These are phyloP conservation scores for Oxyteleia sp. DNA, from an alignment of 2,888 invertebrate genomes.

Conservation along the genomic window DNA sequence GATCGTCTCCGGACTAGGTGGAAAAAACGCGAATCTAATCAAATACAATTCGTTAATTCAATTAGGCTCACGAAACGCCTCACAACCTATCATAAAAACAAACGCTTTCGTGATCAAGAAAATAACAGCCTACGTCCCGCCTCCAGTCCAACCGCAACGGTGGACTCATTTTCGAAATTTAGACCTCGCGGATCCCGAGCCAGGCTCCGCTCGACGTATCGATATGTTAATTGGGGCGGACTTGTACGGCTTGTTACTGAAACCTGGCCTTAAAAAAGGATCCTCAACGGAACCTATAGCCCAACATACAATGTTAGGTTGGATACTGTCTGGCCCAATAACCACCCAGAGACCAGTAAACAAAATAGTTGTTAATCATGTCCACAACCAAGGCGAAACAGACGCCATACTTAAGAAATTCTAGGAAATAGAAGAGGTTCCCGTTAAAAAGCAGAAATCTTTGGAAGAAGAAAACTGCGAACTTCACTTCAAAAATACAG, in stretches of 20 bases:
- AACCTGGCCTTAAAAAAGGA: not conserved
- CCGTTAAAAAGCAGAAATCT: too few species aligned
- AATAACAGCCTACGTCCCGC: conserved; percentile 15
- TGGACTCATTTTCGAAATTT: not conserved
- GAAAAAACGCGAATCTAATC: not conserved
- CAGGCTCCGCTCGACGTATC: not conserved
- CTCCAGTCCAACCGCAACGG: not conserved
- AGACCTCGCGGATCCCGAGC: conserved; percentile 12
- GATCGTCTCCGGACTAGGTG: not conserved
- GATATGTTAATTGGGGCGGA: conserved; percentile 23
- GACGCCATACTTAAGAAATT: too few species aligned
- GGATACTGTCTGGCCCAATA: conserved; percentile 30
- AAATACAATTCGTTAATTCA: not conserved
- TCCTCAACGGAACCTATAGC: not conserved
- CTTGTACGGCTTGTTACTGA: conserved; percentile 2
- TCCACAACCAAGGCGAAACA: too few species aligned
- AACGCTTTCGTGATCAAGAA: conserved; percentile 9
- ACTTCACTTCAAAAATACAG: too few species aligned
- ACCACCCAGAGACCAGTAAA: too few species aligned
- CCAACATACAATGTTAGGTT: conserved; percentile 24
- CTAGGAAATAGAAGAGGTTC: too few species aligned
- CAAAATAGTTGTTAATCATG: too few species aligned
- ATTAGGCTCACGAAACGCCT: not conserved
- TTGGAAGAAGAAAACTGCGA: too few species aligned
- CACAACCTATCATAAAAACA: not conserved